A percentile compares a stretch with the other conserved stretches of the same genome.
Conservation (phyloP, 2,888 invertebrate species). For the Apoda limacodes region DNA sequence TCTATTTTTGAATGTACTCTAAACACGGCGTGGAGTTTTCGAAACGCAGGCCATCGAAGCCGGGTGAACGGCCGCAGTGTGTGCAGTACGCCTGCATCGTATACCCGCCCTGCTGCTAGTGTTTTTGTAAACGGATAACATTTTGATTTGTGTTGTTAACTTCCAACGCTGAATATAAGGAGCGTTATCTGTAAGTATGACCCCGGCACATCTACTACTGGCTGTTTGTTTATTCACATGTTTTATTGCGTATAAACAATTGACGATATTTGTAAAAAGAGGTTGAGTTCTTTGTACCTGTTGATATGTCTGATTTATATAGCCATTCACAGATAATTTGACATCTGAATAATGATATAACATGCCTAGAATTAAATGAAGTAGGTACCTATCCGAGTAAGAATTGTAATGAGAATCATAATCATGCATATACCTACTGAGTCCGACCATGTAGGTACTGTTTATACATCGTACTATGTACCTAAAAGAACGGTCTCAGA, state of each 20-base stretch:
- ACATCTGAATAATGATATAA: no score
- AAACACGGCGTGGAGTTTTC: constrained; percentile 64
- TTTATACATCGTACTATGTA: no score
- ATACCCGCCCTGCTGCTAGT: constrained; percentile 34
- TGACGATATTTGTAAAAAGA: no score
- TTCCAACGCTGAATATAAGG: constrained; percentile 44
- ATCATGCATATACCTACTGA: no score
- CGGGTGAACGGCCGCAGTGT: constrained; percentile 66
- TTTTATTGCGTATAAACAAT: no score
- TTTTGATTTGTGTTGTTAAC: constrained; percentile 52
- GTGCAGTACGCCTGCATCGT: constrained; percentile 59
- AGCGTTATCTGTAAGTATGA: constrained; percentile 68
- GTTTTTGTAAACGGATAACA: constrained; percentile 61
- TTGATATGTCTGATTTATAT: no score
- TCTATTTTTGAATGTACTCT: constrained; percentile 69
- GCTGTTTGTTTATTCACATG: constrained; percentile 36
- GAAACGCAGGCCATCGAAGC: constrained; percentile 58
- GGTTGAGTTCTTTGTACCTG: constrained; percentile 23
- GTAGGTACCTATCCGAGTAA: no score
- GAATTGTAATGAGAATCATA: no score
- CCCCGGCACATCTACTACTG: constrained; percentile 58
- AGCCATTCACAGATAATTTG: no score
- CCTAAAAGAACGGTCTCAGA: no score
- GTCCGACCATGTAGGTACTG: no score
- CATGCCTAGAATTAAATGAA: no score